A percentile compares a stretch with the other conserved stretches of the same genome.
Conservation (phyloP, 2,113 vertebrate genomes). For the Onychostruthus taczanowskii region DNA sequence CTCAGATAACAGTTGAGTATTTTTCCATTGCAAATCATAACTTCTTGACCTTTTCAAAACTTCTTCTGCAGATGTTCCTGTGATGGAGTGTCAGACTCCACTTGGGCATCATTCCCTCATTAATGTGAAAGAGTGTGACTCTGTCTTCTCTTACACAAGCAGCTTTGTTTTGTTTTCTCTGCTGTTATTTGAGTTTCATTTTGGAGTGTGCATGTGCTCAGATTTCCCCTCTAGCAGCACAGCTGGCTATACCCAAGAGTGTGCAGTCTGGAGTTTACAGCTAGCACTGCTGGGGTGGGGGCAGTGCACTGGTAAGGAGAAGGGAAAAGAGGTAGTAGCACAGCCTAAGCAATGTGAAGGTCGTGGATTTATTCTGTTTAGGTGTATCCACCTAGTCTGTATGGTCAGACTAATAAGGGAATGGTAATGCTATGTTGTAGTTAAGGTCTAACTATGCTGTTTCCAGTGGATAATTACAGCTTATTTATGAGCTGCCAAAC, state of each 20-base stretch:
- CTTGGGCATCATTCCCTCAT: background rate
- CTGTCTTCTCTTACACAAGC: background rate
- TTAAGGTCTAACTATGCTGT: background rate
- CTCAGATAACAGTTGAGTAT: constrained; percentile 32
- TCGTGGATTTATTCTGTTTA: background rate
- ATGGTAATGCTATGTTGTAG: background rate
- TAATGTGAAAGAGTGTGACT: background rate
- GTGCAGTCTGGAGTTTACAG: background rate
- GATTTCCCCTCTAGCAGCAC: background rate
- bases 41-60: constrained; percentile 26
- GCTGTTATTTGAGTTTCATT: constrained; percentile 24
- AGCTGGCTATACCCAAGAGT: constrained; percentile 5
- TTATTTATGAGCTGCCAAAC: constrained; percentile 22
- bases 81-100: background rate
- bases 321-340: background rate
- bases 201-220: background rate
- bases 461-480: background rate
- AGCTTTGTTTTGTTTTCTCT: constrained; percentile 23
- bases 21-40: constrained; percentile 35
- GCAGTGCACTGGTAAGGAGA: background rate
- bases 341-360: background rate
- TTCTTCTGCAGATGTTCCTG: constrained; percentile 12
- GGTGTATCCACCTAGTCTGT: too few species aligned
- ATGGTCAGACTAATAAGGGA: background rate
- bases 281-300: background rate